Evolutionary conservation across 2,113 vertebrate genomes (phyloP).

Genomic region (Pangasianodon gigas): DNA sequence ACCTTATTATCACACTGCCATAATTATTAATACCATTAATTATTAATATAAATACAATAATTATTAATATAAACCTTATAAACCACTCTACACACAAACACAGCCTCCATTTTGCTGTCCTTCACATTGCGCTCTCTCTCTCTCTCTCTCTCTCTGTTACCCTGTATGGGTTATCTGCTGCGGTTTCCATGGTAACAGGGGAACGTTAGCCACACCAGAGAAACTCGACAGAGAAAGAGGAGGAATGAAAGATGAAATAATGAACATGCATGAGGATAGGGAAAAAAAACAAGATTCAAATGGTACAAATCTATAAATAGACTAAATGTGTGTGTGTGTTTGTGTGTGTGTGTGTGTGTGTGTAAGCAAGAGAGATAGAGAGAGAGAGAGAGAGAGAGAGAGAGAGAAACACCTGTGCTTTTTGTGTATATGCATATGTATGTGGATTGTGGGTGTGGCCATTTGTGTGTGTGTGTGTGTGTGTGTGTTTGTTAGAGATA

Average conservation of each 20-base stretch:
- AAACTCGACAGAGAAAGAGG: conserved; percentile 23
- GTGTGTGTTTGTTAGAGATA: background rate
- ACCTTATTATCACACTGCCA: background rate
- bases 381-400: background rate
- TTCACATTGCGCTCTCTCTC: conserved; percentile 13
- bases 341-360: background rate
- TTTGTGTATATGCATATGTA: background rate
- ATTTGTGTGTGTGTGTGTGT: background rate
- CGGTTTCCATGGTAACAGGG: conserved; percentile 55
- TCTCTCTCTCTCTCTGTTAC: conserved; percentile 30
- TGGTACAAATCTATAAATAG: background rate
- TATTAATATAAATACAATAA: background rate
- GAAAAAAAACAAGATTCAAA: background rate
- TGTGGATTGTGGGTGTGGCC: background rate
- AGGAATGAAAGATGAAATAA: conserved; percentile 33
- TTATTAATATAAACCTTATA: background rate
- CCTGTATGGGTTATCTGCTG: conserved; percentile 40
- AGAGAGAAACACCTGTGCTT: background rate
- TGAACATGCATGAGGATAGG: conserved; percentile 1
- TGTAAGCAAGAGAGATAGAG: too few species aligned
- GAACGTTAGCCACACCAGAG: conserved; percentile 32
- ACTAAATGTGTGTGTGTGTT: background rate
- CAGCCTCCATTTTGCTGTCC: conserved; percentile 16
- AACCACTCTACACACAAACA: background rate
- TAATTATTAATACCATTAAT: background rate